Percentiles rank a stretch among this genome's conserved stretches.
These are phyloP conservation scores for Drosophila picticornis DNA, from an alignment of 2,888 invertebrate species.

Conservation along the genomic window DNA sequence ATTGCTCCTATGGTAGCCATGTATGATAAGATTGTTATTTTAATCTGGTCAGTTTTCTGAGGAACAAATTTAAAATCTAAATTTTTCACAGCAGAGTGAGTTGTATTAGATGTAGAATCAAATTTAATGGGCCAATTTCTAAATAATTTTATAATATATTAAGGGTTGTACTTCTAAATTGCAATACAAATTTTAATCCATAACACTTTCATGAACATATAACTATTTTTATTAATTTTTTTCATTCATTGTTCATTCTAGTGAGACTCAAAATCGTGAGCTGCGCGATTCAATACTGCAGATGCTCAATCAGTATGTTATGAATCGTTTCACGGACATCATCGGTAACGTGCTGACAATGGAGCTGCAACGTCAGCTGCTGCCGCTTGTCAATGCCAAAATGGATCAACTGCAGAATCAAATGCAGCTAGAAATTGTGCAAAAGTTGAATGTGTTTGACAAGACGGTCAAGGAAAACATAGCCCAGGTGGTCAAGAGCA, in stretches of 20 bases:
- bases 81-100: not conserved
- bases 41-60: not conserved
- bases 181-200: no score
- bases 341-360: constrained; percentile 87
- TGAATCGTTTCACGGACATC: constrained; percentile 86
- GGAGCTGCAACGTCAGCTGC: constrained; percentile 87
- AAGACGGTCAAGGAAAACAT: constrained; percentile 92
- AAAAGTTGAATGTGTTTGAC: constrained; percentile 91
- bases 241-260: constrained; percentile 44
- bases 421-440: constrained; percentile 90
- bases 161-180: not conserved
- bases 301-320: constrained; percentile 87
- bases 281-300: constrained; percentile 86
- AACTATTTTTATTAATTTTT: not conserved
- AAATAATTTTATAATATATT: not conserved
- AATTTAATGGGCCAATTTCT: not conserved
- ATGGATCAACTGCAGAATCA: constrained; percentile 86
- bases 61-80: not conserved
- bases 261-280: constrained; percentile 86
- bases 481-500: constrained; percentile 91
- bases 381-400: constrained; percentile 88
- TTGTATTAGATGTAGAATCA: no score
- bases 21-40: not conserved
- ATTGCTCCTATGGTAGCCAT: not conserved
- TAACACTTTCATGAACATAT: not conserved